Evolutionary conservation across 1,140 invertebrate genomes (phyloP).

Genomic region (Scylla paramamosain): DNA sequence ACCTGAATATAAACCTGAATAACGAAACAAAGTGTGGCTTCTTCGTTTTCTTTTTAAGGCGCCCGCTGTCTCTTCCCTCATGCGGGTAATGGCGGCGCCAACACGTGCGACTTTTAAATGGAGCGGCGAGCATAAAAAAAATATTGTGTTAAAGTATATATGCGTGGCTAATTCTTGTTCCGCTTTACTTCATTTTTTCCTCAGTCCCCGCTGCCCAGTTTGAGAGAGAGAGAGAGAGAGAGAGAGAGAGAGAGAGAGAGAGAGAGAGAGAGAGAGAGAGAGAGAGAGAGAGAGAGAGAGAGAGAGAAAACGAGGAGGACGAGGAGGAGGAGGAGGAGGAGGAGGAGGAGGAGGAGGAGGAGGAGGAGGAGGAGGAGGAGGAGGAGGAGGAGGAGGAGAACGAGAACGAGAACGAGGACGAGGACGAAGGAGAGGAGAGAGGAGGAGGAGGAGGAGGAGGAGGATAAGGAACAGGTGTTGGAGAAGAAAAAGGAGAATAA

Average conservation of each 20-base stretch:
- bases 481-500: no score
- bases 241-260: neutral
- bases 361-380: no score
- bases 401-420: no score
- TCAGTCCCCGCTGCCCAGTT: neutral
- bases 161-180: neutral
- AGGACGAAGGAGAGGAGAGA: neutral
- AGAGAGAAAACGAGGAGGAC: neutral
- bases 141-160: neutral
- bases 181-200: neutral
- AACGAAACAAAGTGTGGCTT: neutral
- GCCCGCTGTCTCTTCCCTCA: neutral
- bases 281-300: neutral
- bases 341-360: neutral
- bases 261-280: neutral
- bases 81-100: neutral
- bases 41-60: neutral
- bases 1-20: no score
- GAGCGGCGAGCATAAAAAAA: neutral
- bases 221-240: neutral
- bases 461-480: no score
- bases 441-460: neutral
- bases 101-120: neutral
- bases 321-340: neutral
- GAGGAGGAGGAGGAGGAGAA: no score